These are phyloP conservation scores for Erpornis zantholeuca DNA, from an alignment of 2,113 vertebrate species.

Conservation along the genomic window DNA sequence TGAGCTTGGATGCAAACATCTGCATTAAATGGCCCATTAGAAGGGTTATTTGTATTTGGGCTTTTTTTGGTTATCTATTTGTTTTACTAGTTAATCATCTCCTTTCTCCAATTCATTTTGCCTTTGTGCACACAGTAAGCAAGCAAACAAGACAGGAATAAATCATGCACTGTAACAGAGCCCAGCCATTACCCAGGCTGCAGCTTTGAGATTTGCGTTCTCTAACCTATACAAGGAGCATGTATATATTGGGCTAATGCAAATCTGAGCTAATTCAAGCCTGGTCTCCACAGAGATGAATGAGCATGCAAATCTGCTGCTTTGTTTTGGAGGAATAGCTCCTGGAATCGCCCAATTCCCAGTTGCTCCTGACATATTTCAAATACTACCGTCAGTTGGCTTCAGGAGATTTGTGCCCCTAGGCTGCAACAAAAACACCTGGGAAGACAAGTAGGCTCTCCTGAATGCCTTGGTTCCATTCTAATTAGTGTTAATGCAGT, in stretches of 20 bases:
- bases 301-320: constrained; percentile 33
- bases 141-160: not conserved
- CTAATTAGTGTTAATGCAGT: not conserved
- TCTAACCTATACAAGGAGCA: constrained; percentile 4
- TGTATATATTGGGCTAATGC: not conserved
- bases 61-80: not conserved
- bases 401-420: not conserved
- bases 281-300: constrained; percentile 33
- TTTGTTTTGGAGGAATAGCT: constrained; percentile 45
- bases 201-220: constrained; percentile 16
- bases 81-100: constrained; percentile 23
- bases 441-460: not conserved
- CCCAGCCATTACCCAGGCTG: not conserved
- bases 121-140: constrained; percentile 26
- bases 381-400: not conserved
- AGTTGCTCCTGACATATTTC: constrained; percentile 15
- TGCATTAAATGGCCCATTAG: constrained; percentile 5
- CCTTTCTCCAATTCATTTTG: not conserved
- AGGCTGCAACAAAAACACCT: not conserved
- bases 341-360: constrained; percentile 35
- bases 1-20: constrained; percentile 41
- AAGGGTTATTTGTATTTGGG: constrained; percentile 33
- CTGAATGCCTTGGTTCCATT: not conserved
- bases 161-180: not conserved
- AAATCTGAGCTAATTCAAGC: constrained; percentile 55